Base-by-base conservation (phyloP, 2,113 vertebrate species). In the Plecturocebus donacophilus region DNA sequence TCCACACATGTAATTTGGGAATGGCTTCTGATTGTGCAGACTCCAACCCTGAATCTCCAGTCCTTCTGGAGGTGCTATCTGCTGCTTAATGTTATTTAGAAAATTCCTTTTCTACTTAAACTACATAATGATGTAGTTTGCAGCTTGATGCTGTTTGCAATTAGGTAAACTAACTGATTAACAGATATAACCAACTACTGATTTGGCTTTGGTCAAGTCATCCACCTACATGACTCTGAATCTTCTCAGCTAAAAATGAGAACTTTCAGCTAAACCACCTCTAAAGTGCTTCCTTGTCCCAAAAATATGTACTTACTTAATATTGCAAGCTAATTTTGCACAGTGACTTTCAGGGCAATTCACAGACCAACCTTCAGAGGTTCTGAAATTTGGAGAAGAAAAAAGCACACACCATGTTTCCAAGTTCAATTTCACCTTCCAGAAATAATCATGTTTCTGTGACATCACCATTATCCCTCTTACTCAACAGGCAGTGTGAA, bases 231-330 rank as follows among this genome's bases (percentile, higher is more conserved):
- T 8, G 17, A 45, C 23, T 30, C 56, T 75, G 11, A 92, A 88
- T 82, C 85, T 64, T 56, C 73, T 76, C 45, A 87, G 75, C 71
- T 94, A 54, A 90, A 90, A 96, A 80, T 87, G 47, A 94, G 23
- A 21, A 3, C 21, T 96, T 81, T 77, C 42, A 42, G 35, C 86
- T 94, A 88, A 96, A 54, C 61, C 56, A 68, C 19, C 35, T 88
- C 25, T 42, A 49, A 42, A 66, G 52, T 76, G 14, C 54, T 94
- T 93, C 42, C 68, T 38, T 35, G 40, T 52, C 42, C 90, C 83
- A 45, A 85, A 80, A 94, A 14, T 76, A 76, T 79, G 81, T 83
- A 38, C 89, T 71, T 94, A 77, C 73, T 94, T 96, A 87, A 93
- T 12, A 73, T 61, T 52, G 42, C 49, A 64, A 91, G 52, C 38